A percentile compares a stretch with the other conserved stretches of the same genome.
Evolutionary conservation across 2,797 vertebrate genomes (phyloP).

Genomic region (Oreochromis mossambicus): DNA sequence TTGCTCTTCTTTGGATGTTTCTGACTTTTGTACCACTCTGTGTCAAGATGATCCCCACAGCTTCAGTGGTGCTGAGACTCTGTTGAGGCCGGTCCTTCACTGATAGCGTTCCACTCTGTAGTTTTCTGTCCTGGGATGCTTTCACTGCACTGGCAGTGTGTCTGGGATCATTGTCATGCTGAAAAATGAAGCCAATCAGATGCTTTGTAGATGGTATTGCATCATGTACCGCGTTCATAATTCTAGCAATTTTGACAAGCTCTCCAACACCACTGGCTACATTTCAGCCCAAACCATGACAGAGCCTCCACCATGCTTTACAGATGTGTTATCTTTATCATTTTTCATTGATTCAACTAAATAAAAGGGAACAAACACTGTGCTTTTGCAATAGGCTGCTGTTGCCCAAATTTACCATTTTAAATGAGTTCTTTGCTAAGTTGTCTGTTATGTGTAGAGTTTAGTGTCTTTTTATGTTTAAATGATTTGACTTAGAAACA

Average conservation of each 20-base stretch:
- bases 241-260: background rate
- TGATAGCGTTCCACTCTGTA: background rate
- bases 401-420: background rate
- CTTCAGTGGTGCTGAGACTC: background rate
- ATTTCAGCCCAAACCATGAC: background rate
- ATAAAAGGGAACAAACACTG: background rate
- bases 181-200: background rate
- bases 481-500: background rate
- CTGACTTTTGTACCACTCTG: background rate
- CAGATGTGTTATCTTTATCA: rapidly evolving
- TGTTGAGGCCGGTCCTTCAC: background rate
- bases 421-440: background rate
- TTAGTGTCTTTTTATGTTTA: background rate
- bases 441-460: background rate
- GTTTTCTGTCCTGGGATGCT: background rate
- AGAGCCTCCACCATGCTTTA: background rate
- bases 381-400: background rate
- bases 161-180: background rate
- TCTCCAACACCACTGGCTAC: background rate
- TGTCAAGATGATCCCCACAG: background rate
- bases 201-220: background rate
- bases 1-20: background rate
- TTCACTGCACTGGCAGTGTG: background rate
- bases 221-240: background rate
- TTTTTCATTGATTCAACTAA: background rate